These are phyloP conservation scores for Pharmacophagus antenor DNA, from an alignment of 2,888 invertebrate genomes.

Conservation along the genomic window DNA sequence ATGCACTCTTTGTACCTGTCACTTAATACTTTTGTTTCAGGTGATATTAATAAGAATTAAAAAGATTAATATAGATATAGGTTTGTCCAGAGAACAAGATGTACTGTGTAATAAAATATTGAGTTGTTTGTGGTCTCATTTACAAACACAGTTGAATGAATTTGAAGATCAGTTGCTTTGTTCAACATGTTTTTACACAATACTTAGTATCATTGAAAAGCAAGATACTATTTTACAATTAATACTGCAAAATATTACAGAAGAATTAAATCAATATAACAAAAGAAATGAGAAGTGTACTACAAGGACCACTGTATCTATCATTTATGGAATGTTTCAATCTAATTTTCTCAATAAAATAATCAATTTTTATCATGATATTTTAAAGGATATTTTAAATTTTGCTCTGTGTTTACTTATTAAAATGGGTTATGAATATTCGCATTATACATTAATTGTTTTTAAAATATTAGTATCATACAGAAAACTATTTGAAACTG, in stretches of 20 bases:
- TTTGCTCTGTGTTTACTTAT: conserved; percentile 51
- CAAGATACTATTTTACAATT: conserved; percentile 48
- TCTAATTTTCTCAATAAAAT: conserved; percentile 54
- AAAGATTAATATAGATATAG: conserved; percentile 32
- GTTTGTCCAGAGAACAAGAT: conserved; percentile 31
- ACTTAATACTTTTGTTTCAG: conserved; percentile 45
- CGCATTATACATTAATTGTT: conserved; percentile 73
- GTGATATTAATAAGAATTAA: conserved; percentile 49
- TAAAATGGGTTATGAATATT: conserved; percentile 71
- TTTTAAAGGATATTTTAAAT: conserved; percentile 42
- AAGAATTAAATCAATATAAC: conserved; percentile 38
- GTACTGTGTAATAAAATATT: conserved; percentile 45
- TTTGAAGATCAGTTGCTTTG: conserved; percentile 70
- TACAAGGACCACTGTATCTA: conserved; percentile 48
- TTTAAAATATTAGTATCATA: conserved; percentile 75
- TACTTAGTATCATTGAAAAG: conserved; percentile 46
- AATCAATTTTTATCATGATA: conserved; percentile 23
- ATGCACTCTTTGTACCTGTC: not conserved
- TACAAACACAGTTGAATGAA: conserved; percentile 48
- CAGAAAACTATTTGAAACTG: conserved; percentile 58
- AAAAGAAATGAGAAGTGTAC: conserved; percentile 33
- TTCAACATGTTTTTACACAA: conserved; percentile 64
- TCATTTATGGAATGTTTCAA: conserved; percentile 73
- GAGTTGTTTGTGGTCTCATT: conserved; percentile 55
- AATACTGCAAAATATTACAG: conserved; percentile 43